phyloP scores from a whole-genome alignment of 2,888 invertebrate species.

The Oxycera nigricornis region DNA sequence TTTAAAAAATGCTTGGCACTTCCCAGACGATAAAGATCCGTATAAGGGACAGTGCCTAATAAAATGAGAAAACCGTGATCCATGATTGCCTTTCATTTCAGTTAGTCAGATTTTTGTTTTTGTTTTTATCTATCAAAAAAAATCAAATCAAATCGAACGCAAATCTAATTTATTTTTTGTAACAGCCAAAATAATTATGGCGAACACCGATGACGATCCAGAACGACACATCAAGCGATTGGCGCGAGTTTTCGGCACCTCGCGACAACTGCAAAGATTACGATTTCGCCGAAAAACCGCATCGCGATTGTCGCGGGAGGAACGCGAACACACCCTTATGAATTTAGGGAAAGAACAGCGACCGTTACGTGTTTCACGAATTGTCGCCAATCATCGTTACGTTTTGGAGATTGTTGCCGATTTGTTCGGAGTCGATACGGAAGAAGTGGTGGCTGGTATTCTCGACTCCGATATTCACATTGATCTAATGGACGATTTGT shows the following conservation, averaged over 20 bases:
- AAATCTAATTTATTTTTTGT: background rate
- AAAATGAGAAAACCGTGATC: no score
- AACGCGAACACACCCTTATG: slow-evolving; percentile 49
- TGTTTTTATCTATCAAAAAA: no score
- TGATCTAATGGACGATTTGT: slow-evolving; percentile 68
- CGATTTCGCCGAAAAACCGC: slow-evolving; percentile 53
- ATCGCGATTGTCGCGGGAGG: slow-evolving; percentile 54
- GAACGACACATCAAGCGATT: slow-evolving; percentile 49
- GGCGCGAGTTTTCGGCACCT: slow-evolving; percentile 55
- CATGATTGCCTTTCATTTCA: no score
- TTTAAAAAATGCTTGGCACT: no score
- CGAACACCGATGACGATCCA: slow-evolving; percentile 13
- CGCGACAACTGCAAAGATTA: slow-evolving; percentile 55
- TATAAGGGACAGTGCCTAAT: no score
- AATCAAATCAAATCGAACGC: no score
- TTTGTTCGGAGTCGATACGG: slow-evolving; percentile 73
- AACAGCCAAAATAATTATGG: background rate
- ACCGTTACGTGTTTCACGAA: slow-evolving; percentile 52
- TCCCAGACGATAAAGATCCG: no score
- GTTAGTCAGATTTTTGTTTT: no score
- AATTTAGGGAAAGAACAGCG: slow-evolving; percentile 52
- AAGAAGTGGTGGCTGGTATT: slow-evolving; percentile 73
- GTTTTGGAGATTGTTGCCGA: slow-evolving; percentile 72
- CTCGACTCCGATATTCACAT: slow-evolving; percentile 72
- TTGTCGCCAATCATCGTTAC: slow-evolving; percentile 66